Conservation (phyloP, 2,888 invertebrate genomes). For the Cataglyphis albicans region DNA sequence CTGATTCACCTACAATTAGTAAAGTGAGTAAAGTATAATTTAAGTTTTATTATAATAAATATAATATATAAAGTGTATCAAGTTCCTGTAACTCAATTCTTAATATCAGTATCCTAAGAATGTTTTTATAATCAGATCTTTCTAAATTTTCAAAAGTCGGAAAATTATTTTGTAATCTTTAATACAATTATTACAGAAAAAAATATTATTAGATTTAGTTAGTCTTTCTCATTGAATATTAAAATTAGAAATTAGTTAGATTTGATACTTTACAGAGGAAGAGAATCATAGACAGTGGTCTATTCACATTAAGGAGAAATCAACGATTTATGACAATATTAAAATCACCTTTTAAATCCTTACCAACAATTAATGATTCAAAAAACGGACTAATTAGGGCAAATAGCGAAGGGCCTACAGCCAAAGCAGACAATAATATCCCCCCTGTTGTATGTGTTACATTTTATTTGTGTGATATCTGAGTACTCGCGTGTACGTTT, state of each 20-base stretch:
- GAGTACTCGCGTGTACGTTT: slow-evolving; percentile 34
- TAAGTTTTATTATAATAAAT: neutral
- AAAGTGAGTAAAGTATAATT: slow-evolving; percentile 77
- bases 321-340: slow-evolving; percentile 82
- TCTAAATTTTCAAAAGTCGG: neutral
- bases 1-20: slow-evolving; percentile 80
- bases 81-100: neutral
- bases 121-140: slow-evolving; percentile 1
- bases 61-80: neutral
- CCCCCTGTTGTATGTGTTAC: slow-evolving; percentile 82
- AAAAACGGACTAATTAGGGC: slow-evolving; percentile 83
- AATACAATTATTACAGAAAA: neutral
- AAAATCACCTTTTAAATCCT: slow-evolving; percentile 84
- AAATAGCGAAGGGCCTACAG: slow-evolving; percentile 82
- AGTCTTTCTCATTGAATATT: neutral
- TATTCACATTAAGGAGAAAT: slow-evolving; percentile 83
- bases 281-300: slow-evolving; percentile 82
- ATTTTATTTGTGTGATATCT: slow-evolving; percentile 55
- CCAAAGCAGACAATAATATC: slow-evolving; percentile 76
- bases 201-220: neutral
- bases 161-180: slow-evolving; percentile 40
- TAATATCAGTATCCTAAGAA: neutral
- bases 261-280: slow-evolving; percentile 81
- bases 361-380: slow-evolving; percentile 82
- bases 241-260: slow-evolving; percentile 59